phyloP scores from a whole-genome alignment of 2,113 vertebrate species.

The Chloropsis cyanopogon region DNA sequence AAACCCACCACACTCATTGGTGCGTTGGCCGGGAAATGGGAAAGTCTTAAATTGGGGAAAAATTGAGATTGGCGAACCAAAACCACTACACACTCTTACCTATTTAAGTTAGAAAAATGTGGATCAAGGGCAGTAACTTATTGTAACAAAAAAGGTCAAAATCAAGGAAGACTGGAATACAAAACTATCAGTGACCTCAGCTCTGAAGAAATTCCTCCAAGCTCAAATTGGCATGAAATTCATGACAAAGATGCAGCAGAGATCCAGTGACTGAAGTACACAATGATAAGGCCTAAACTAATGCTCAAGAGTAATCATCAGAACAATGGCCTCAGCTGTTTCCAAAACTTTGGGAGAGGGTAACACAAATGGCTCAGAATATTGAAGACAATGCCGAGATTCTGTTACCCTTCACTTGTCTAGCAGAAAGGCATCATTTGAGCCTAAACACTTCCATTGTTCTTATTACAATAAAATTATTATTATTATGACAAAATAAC shows the following conservation, averaged over 20 bases:
- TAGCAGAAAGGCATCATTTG: not conserved
- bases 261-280: not conserved
- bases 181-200: not conserved
- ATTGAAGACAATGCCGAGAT: not conserved
- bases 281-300: not conserved
- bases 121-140: not conserved
- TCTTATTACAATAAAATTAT: not conserved
- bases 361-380: not conserved
- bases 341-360: not conserved
- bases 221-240: not conserved
- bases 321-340: not conserved
- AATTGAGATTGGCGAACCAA: no score
- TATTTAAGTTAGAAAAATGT: not conserved
- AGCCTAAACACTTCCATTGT: not conserved
- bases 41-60: no score
- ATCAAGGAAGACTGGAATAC: not conserved
- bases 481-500: not conserved
- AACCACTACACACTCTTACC: no score
- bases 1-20: no score
- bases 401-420: not conserved
- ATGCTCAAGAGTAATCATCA: not conserved
- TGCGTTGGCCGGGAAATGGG: no score
- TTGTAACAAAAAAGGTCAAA: not conserved
- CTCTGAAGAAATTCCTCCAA: not conserved
- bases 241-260: not conserved